Conservation (phyloP, 2,113 vertebrate genomes). For the Erpornis zantholeuca region DNA sequence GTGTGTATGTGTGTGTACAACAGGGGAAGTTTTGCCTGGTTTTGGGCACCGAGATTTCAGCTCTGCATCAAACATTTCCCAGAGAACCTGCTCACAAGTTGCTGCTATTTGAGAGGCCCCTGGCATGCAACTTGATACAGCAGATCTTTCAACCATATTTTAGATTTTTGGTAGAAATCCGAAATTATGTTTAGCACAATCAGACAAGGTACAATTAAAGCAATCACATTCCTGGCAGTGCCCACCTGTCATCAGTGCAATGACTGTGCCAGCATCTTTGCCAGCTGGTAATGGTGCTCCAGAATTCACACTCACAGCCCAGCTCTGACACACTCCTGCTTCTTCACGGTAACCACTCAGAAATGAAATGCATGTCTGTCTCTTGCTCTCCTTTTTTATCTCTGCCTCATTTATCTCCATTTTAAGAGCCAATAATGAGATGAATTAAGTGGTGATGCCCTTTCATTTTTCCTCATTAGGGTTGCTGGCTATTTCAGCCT, state of each 20-base stretch:
- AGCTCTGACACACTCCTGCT: neutral
- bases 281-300: neutral
- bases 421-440: constrained; percentile 47
- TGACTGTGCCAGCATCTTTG: neutral
- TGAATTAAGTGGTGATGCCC: constrained; percentile 36
- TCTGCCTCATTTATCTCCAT: constrained; percentile 55
- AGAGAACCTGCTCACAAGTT: neutral
- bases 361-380: constrained; percentile 4
- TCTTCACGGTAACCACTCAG: neutral
- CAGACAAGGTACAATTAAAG: neutral
- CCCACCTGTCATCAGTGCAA: neutral
- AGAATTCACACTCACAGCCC: neutral
- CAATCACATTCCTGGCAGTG: neutral
- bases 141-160: neutral
- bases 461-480: constrained; percentile 63
- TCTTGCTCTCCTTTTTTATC: neutral
- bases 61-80: rapidly evolving
- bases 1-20: neutral
- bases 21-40: neutral
- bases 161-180: neutral
- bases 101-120: neutral
- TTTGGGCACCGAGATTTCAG: neutral
- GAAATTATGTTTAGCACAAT: neutral
- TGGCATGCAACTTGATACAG: neutral
- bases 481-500: constrained; percentile 18